Percentiles rank a stretch among this genome's conserved stretches.
phyloP scores from a whole-genome alignment of 2,797 vertebrate genomes.

The Cyclura pinguis region DNA sequence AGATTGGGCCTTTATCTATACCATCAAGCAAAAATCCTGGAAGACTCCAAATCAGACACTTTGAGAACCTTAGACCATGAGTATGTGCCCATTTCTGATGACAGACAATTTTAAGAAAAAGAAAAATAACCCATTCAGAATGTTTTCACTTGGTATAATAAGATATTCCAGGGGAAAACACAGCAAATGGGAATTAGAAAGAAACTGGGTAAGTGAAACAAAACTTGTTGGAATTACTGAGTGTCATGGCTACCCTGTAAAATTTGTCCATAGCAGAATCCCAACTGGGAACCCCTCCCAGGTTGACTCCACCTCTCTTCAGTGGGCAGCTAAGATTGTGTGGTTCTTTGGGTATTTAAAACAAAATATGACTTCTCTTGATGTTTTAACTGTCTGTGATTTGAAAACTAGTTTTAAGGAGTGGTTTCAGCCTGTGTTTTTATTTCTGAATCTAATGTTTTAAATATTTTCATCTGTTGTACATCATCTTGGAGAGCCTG shows the following conservation, averaged over 20 bases:
- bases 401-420: too few species aligned
- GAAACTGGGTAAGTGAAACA: conserved; percentile 22
- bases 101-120: background rate
- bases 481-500: too few species aligned
- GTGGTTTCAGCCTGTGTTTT: too few species aligned
- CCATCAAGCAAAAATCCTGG: background rate
- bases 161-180: conserved; percentile 38
- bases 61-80: background rate
- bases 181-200: conserved; percentile 20
- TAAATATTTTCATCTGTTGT: too few species aligned
- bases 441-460: too few species aligned
- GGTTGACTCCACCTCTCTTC: too few species aligned
- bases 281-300: too few species aligned
- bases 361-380: too few species aligned
- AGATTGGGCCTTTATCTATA: background rate
- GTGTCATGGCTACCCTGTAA: conserved; percentile 40
- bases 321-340: too few species aligned
- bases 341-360: too few species aligned
- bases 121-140: background rate
- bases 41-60: background rate
- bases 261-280: background rate
- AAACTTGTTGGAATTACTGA: conserved; percentile 31
- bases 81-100: background rate
- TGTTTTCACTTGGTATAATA: background rate
- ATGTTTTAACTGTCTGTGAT: too few species aligned